phyloP scores from a whole-genome alignment of 1,140 invertebrate genomes.

The Diprion similis region DNA sequence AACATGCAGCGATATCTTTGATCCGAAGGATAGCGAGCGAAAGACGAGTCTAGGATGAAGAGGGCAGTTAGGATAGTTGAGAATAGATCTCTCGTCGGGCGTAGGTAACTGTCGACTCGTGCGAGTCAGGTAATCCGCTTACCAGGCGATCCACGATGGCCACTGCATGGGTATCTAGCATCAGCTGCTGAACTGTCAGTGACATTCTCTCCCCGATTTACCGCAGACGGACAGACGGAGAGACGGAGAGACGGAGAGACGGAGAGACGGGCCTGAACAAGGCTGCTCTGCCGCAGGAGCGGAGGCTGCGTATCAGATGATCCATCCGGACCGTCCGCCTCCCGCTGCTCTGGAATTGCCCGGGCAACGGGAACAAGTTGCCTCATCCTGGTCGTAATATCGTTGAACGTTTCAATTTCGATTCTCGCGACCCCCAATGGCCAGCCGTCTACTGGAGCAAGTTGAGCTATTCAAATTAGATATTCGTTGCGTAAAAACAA shows the following conservation, averaged over 20 bases:
- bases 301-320: conserved; percentile 20
- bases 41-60: conserved; percentile 10
- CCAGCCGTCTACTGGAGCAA: conserved; percentile 13
- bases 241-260: background rate
- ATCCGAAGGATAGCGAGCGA: conserved; percentile 28
- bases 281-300: background rate
- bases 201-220: background rate
- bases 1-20: too few species aligned
- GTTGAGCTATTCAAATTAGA: conserved; percentile 39
- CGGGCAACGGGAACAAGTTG: conserved; percentile 17
- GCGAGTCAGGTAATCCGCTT: conserved; percentile 39
- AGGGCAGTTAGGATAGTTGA: background rate
- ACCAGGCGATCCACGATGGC: conserved; percentile 22
- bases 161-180: conserved; percentile 27
- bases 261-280: background rate
- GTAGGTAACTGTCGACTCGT: conserved; percentile 14
- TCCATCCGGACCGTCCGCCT: conserved; percentile 19
- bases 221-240: background rate
- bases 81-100: background rate
- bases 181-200: conserved; percentile 17
- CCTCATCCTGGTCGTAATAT: conserved; percentile 6
- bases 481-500: conserved; percentile 33
- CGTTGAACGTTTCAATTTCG: conserved; percentile 10
- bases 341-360: conserved; percentile 3
- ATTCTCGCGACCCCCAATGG: background rate